Evolutionary conservation across 2,888 invertebrate genomes (phyloP), one percentile per base, ranked within the genome.

Genomic region (Melinaea marsaeus): DNA sequence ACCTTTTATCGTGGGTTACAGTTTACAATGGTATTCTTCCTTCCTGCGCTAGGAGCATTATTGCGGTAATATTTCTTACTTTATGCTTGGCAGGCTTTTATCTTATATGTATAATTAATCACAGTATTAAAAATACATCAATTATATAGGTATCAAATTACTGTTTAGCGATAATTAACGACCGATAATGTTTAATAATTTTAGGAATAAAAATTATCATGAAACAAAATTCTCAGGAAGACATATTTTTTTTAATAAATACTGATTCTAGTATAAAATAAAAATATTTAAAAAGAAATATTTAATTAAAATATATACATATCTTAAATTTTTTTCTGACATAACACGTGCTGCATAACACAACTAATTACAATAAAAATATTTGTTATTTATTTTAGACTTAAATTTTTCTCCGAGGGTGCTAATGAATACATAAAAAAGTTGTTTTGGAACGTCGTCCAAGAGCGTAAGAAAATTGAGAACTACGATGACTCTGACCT

Each of bases 1-100:
- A 83, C 79, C 2, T 85, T 86, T 69, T 79, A 82, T 81, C 75
- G 87, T 35, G 87, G 86, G 0, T 72, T 86, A 0, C 86, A 88
- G 62, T 84, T 88, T 68, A 77, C 76, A 6, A 72, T 80, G 69
- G 80, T 86, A 58, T 85, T 87, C 62, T 79, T 85, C n/a, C 47
- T 82, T 2, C 88, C 88, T 0, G 74, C 70, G 11, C 5, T 85
- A 2, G 85, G 86, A 7, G 71, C 75, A 54, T 2, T 83, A 13
- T 65, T 86, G 33, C 81, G 79, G 87, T 86, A 65, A 62, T 42
- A 1, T 51, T 6, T 55, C 33, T 47, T 48, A 47, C 48, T 32
- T 2, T 46, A 7, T 6, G 42, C 42, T 42, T 5, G 9, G 11
- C 9, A 42, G 42, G 9, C 9, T 42, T 42, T 9, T 42, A 42